Base-by-base conservation (phyloP, 2,797 vertebrate genomes). In the Ciconia nigra region DNA sequence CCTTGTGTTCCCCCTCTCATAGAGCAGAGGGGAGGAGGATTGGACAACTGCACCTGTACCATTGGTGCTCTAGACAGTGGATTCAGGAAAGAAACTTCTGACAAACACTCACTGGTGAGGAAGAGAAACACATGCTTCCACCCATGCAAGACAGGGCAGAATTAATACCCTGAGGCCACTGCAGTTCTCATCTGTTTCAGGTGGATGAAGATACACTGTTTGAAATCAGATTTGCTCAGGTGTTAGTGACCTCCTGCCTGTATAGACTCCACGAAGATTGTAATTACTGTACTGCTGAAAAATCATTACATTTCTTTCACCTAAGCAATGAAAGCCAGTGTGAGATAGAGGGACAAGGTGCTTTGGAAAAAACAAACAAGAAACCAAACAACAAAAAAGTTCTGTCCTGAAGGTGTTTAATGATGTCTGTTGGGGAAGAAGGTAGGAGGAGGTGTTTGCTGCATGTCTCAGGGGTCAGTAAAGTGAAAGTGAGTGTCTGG, bases 231-330 rank as follows among this genome's bases (percentile, higher is more conserved):
- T 80, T 83, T 93, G 35, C 65, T 96, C 92, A 87, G 91, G 44
- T 85, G 42, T 83, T 93, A 61, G 89, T 92, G 72, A 92, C 54
- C 46, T 89, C 84, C 76, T 87, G 78, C 78, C 66, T 95, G 20
- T 81, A 49, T 44, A 85, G 79, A 58, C 63, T 94, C 29, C 42
- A 83, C 83, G 54, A 90, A 89, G 63, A 84, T 29, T 80, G 51
- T 90, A 87, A 93, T 93, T 63, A 82, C 78, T 82, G n/a, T 91
- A 67, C 52, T 74, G 41, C 78, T 78, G 42, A 87, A 94, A 91
- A 96, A 57, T 92, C 67, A 41, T 78, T 85, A 22, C 5, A 41
- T 83, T 93, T 93, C 37, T 85, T 91, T 87, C 66, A 86, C 51
- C 76, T 81, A 52, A 91, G 41, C 42, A 71, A 71, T 92, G 83